Evolutionary conservation across 2,113 vertebrate genomes (phyloP).

Genomic region (Bettongia penicillata): DNA sequence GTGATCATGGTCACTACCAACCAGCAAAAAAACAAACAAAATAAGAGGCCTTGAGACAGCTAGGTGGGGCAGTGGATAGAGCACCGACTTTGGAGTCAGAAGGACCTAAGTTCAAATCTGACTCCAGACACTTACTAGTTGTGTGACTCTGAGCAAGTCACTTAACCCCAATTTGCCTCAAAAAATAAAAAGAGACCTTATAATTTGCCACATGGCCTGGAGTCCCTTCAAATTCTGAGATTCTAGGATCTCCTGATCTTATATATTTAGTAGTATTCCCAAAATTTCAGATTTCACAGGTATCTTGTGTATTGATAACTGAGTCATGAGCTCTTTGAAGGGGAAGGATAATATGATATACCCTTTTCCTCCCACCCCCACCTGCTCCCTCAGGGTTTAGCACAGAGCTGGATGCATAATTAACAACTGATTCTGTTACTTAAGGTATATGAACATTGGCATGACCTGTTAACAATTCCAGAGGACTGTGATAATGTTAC

Average conservation of each 20-base stretch:
- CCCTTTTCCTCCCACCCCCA: not conserved
- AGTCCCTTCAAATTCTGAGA: not conserved
- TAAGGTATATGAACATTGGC: not conserved
- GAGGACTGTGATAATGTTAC: not conserved
- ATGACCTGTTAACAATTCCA: not conserved
- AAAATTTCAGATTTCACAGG: not conserved
- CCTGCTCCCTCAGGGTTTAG: not conserved
- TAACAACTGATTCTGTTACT: not conserved
- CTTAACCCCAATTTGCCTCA: too few relatives aligned
- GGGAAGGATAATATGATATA: not conserved
- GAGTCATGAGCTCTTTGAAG: not conserved
- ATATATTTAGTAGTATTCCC: not conserved
- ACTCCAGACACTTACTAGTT: too few relatives aligned
- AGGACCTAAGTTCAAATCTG: too few relatives aligned
- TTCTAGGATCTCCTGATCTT: not conserved
- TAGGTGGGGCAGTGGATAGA: too few relatives aligned
- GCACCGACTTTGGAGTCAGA: too few relatives aligned
- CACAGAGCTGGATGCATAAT: not conserved
- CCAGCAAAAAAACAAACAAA: not conserved
- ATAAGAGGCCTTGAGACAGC: too few relatives aligned
- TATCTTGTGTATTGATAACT: not conserved
- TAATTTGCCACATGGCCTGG: not conserved
- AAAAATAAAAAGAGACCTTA: not conserved
- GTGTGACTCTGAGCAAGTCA: too few relatives aligned
- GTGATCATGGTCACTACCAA: not conserved